These are phyloP conservation scores for Tillus elongatus DNA, from an alignment of 2,888 invertebrate genomes.

Conservation along the genomic window DNA sequence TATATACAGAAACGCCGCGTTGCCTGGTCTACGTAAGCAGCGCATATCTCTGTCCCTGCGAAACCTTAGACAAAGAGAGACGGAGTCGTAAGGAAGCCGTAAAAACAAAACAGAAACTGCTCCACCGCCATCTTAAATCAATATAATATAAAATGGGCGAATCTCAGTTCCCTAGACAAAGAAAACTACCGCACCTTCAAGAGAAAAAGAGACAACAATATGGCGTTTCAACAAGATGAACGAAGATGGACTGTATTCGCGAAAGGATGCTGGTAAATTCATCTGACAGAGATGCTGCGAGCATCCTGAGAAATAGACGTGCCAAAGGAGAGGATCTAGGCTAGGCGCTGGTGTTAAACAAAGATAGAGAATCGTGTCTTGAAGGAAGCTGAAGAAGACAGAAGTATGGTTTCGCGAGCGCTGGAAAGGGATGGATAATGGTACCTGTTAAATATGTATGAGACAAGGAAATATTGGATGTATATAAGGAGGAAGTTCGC, in stretches of 20 bases:
- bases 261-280: slow-evolving; percentile 8
- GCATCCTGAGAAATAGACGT: slow-evolving; percentile 15
- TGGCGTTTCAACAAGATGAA: slow-evolving; percentile 14
- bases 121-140: slow-evolving; percentile 41
- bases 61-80: slow-evolving; percentile 9
- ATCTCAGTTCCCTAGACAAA: slow-evolving; percentile 39
- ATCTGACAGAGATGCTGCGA: background rate
- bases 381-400: slow-evolving; percentile 16
- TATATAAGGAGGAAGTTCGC: slow-evolving; percentile 40
- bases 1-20: too few relatives aligned
- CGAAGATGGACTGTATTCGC: background rate
- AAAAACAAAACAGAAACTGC: slow-evolving; percentile 21
- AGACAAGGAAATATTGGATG: slow-evolving; percentile 39
- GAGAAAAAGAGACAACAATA: slow-evolving; percentile 27
- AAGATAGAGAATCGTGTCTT: slow-evolving; percentile 11
- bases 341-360: slow-evolving; percentile 5
- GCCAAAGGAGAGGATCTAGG: slow-evolving; percentile 7
- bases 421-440: slow-evolving; percentile 20
- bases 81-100: slow-evolving; percentile 11
- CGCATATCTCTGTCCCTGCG: slow-evolving; percentile 4
- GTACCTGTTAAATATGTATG: slow-evolving; percentile 40
- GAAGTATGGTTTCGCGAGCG: slow-evolving; percentile 20
- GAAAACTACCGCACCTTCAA: slow-evolving; percentile 35
- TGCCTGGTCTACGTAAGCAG: too few relatives aligned
- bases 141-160: slow-evolving; percentile 44